Conservation (phyloP, 2,113 vertebrate genomes). For the Danionella cerebrum region DNA sequence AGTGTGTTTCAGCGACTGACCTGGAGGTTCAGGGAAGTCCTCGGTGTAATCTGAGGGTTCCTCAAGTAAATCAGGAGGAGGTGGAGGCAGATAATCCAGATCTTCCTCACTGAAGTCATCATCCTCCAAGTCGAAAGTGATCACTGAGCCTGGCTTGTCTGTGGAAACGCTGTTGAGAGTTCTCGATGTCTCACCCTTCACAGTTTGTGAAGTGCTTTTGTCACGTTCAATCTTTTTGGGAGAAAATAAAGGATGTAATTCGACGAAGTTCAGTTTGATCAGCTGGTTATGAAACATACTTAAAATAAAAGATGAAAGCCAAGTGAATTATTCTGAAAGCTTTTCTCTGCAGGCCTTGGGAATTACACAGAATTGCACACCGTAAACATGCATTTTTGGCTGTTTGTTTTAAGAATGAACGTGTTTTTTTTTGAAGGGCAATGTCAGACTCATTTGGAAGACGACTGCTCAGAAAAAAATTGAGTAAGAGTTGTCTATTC, state of each 20-base stretch:
- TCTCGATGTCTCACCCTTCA: conserved; percentile 51
- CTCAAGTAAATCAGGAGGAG: conserved; percentile 68
- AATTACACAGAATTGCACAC: no score
- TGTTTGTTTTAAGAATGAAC: no score
- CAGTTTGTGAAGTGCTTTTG: conserved; percentile 61
- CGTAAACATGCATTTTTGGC: no score
- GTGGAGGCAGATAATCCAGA: conserved; percentile 69
- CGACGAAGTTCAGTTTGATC: not conserved
- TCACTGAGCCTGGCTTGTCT: conserved; percentile 36
- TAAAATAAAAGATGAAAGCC: not conserved
- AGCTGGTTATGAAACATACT: not conserved
- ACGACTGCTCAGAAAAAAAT: no score
- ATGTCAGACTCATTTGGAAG: no score
- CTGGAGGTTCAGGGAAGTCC: conserved; percentile 62
- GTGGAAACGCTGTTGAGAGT: conserved; percentile 37
- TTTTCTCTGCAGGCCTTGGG: no score
- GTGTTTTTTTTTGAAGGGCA: no score
- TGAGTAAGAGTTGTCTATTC: no score
- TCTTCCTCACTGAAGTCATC: conserved; percentile 46
- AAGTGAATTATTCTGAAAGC: not conserved
- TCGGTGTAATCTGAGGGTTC: conserved; percentile 56
- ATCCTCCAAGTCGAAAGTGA: conserved; percentile 47
- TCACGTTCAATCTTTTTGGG: conserved; percentile 72
- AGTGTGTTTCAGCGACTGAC: conserved; percentile 44
- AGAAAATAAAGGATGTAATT: conserved; percentile 36